Percentiles rank a stretch among this genome's conserved stretches.
Evolutionary conservation across 2,797 vertebrate species (phyloP).

Genomic region (Graptemys geographica): DNA sequence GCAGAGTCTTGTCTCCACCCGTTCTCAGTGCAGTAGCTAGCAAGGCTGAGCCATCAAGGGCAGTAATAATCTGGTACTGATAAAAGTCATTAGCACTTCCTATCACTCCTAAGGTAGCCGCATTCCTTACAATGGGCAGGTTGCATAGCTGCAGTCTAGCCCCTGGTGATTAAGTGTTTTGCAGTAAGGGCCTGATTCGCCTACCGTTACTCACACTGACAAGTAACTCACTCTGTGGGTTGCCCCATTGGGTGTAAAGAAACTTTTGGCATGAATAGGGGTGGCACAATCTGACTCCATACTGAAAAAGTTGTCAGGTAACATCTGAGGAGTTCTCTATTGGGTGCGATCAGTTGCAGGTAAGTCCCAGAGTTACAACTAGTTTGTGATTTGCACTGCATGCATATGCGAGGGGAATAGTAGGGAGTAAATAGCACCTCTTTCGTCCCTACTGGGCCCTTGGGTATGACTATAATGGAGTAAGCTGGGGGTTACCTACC

Average conservation of each 20-base stretch:
- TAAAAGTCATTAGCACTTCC: not conserved
- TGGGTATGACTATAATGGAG: no score
- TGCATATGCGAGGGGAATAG: not conserved
- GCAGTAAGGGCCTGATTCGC: not conserved
- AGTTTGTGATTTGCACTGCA: not conserved
- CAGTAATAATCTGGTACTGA: not conserved
- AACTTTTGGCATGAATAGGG: not conserved
- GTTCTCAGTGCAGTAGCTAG: conserved; percentile 27
- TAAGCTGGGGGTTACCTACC: not conserved
- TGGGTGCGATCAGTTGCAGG: not conserved
- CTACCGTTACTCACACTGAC: not conserved
- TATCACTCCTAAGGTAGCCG: not conserved
- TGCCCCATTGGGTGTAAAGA: not conserved
- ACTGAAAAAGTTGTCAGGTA: not conserved
- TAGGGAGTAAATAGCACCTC: not conserved
- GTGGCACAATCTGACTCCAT: not conserved
- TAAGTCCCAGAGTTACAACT: not conserved
- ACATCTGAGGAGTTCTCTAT: not conserved
- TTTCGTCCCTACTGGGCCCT: not conserved
- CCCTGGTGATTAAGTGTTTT: not conserved
- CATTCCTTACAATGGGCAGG: not conserved
- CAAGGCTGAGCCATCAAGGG: not conserved
- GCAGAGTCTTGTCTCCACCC: conserved; percentile 19
- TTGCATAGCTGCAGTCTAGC: not conserved
- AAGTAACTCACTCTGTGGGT: not conserved